phyloP scores from a whole-genome alignment of 2,797 vertebrate species.

The Apogon talboti region DNA sequence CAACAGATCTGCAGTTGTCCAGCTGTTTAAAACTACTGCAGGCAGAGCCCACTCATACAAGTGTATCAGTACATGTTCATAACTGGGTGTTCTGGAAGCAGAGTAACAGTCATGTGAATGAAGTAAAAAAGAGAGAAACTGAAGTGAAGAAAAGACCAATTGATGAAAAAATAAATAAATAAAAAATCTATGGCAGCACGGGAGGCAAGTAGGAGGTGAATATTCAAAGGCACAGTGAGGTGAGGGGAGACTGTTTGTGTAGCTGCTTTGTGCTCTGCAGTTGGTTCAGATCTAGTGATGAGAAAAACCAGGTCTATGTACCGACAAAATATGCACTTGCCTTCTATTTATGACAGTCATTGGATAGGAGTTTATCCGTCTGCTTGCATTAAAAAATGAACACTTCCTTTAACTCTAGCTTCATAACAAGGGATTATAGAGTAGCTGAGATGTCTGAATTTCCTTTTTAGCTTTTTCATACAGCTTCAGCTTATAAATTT shows the following conservation, averaged over 20 bases:
- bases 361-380: slow-evolving; percentile 14
- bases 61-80: slow-evolving; percentile 38
- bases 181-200: not conserved
- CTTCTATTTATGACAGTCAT: slow-evolving; percentile 22
- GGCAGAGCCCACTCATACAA: slow-evolving; percentile 57
- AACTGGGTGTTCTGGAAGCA: slow-evolving; percentile 5
- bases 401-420: slow-evolving; percentile 15
- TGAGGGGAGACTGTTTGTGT: slow-evolving; percentile 14
- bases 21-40: slow-evolving; percentile 48
- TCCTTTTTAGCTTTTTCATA: not conserved
- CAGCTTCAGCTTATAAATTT: not conserved
- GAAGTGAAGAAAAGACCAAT: not conserved
- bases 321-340: slow-evolving; percentile 18
- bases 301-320: slow-evolving; percentile 46
- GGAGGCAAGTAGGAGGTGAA: slow-evolving; percentile 5
- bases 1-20: slow-evolving; percentile 33
- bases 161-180: not conserved
- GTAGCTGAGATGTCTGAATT: not conserved
- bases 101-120: not conserved
- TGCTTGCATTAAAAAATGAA: slow-evolving; percentile 21
- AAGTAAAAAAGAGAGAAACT: not conserved
- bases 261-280: slow-evolving; percentile 39
- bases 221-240: slow-evolving; percentile 18
- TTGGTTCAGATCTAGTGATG: slow-evolving; percentile 16
- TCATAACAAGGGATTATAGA: not conserved